Evolutionary conservation across 2,797 vertebrate genomes (phyloP), one percentile per base, ranked within the genome.

Genomic region (Allobates femoralis): DNA sequence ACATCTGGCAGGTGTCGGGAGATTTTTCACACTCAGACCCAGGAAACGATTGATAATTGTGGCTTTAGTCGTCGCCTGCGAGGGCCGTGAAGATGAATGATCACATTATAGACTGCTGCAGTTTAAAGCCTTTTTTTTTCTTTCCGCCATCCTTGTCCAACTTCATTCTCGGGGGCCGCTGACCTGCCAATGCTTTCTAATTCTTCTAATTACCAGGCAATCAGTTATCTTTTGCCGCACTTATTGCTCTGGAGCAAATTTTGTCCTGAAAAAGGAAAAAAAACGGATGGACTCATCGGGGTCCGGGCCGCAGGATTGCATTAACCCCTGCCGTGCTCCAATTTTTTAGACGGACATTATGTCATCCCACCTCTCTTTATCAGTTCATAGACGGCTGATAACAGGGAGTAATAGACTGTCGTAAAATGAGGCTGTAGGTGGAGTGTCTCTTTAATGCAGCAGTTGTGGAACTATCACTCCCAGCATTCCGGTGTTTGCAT

Each of bases 131-230:
- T 30, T 30, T 77, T 77, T 30, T 30, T 77, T 56, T 77, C 34
- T 32, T 15, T 56, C 37, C 75, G 1, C 75, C 75, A 56, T 10
- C 19, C 51, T 23, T 58, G 75, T 77, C 75, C 75, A 64, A 26
- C 56, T 46, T 46, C 55, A 12, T 64, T 46, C 77, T 79, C 58
- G 5, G 58, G 77, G 77, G 58, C 56, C 37, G 3, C n/a, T 56
- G 51, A 77, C 75, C 75, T 77, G 75, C 51, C 75, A 56, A 34
- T 34, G 75, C 28, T 34, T 56, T 30, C 75, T 77, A 56, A 77
- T 77, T 56, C 56, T 56, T 77, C 75, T 56, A 77, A 77, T 77
- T 77, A 77, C 56, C 75, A 77, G 75, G 28, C 75, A 77, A 77
- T 77, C 75, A 58, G 56, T 77, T 77, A 77, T 32, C 30, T 77